Conservation (phyloP, 2,797 vertebrate genomes). For the Emydoidea blandingii region DNA sequence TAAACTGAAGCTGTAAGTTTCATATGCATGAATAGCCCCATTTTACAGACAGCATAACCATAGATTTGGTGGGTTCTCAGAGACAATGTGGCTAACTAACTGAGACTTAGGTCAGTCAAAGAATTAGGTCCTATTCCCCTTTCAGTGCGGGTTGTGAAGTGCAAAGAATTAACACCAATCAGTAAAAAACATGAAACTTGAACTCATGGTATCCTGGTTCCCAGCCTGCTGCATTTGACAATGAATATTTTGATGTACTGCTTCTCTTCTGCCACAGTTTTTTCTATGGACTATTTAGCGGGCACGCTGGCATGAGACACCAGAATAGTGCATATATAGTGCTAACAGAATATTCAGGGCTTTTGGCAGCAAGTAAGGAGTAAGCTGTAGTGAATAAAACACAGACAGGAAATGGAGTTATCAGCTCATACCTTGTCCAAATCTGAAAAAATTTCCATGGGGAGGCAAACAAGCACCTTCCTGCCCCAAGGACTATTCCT, state of each 20-base stretch:
- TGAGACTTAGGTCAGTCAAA: background rate
- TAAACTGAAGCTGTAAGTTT: background rate
- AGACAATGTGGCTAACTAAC: background rate
- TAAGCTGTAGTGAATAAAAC: background rate
- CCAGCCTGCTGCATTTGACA: background rate
- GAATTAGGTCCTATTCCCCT: background rate
- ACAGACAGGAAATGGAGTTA: background rate
- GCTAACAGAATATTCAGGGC: background rate
- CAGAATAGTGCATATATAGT: background rate
- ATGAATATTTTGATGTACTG: background rate
- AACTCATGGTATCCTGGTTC: background rate
- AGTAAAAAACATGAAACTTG: background rate
- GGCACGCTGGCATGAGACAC: background rate
- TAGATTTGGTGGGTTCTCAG: background rate
- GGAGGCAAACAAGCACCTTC: background rate
- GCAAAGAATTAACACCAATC: background rate
- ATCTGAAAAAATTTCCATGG: background rate
- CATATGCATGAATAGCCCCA: background rate
- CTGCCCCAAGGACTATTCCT: background rate
- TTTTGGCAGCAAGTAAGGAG: background rate
- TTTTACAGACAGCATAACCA: background rate
- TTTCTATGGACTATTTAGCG: background rate
- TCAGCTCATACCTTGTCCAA: background rate
- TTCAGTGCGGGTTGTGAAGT: background rate
- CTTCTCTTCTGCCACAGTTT: background rate